Evolutionary conservation across 1,140 invertebrate species (phyloP).

Genomic region (Neotoxoptera formosana): DNA sequence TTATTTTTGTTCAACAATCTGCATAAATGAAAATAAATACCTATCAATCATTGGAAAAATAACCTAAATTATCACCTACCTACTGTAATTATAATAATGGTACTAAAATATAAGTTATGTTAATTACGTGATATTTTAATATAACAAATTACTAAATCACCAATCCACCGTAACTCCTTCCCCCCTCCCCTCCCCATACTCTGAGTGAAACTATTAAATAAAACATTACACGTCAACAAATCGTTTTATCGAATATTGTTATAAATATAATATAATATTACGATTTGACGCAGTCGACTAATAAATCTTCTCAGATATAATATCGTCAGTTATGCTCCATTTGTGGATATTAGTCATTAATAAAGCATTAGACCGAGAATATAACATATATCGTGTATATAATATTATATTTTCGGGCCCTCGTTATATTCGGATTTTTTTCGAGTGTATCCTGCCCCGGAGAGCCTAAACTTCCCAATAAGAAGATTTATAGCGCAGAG

Average conservation of each 20-base stretch:
- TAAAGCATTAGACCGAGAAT: conserved; percentile 29
- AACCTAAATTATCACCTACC: no score
- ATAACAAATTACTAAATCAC: no score
- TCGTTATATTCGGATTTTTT: conserved; percentile 48
- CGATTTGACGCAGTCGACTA: background rate
- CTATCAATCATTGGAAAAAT: no score
- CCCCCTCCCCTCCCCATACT: no score
- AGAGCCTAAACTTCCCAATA: background rate
- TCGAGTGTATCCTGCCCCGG: background rate
- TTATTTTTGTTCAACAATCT: no score
- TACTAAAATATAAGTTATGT: no score
- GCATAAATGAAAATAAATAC: no score
- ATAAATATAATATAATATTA: background rate
- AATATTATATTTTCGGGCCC: background rate
- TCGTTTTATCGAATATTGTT: background rate
- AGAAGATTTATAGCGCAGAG: conserved; percentile 50
- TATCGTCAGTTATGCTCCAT: conserved; percentile 14
- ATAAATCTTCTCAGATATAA: background rate
- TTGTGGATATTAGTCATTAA: conserved; percentile 55
- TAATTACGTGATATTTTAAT: no score
- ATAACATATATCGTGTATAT: background rate
- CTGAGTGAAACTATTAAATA: background rate
- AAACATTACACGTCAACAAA: background rate
- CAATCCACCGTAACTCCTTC: no score
- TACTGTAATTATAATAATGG: no score